Percentiles rank a stretch among this genome's conserved stretches.
phyloP scores from a whole-genome alignment of 2,113 vertebrate species.

The Bambusicola thoracicus region DNA sequence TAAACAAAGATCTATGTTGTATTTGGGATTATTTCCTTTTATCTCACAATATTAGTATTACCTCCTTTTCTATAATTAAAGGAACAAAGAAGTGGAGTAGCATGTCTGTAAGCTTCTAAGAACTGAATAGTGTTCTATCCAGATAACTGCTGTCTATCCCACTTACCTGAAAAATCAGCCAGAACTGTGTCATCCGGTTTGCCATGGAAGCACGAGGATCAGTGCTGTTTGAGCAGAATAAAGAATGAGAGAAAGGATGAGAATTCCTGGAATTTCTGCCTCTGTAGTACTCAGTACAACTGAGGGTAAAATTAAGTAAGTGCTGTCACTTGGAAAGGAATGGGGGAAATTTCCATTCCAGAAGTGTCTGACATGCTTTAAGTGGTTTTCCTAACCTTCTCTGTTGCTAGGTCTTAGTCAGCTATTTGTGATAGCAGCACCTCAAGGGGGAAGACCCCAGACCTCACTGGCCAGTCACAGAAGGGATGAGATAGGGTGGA shows the following conservation, averaged over 20 bases:
- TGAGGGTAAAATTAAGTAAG: background rate
- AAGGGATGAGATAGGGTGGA: background rate
- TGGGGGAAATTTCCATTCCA: background rate
- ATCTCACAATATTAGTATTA: background rate
- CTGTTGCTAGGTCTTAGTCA: background rate
- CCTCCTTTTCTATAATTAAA: background rate
- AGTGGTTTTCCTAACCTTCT: background rate
- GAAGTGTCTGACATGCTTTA: background rate
- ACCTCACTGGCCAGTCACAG: background rate
- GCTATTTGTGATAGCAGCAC: fast-evolving
- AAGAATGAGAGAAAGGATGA: background rate
- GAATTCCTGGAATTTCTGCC: background rate
- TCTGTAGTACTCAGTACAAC: background rate
- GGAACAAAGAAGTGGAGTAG: background rate
- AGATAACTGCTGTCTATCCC: background rate
- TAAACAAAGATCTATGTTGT: background rate
- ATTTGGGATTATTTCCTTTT: conserved; percentile 4
- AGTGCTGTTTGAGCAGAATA: background rate
- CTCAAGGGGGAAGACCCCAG: background rate
- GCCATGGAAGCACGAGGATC: background rate
- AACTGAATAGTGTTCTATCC: background rate
- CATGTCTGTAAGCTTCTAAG: background rate
- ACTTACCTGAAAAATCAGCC: background rate
- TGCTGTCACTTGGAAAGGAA: background rate
- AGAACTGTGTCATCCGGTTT: background rate